Evolutionary conservation across 2,797 vertebrate species (phyloP).

Genomic region (Amblyraja radiata): DNA sequence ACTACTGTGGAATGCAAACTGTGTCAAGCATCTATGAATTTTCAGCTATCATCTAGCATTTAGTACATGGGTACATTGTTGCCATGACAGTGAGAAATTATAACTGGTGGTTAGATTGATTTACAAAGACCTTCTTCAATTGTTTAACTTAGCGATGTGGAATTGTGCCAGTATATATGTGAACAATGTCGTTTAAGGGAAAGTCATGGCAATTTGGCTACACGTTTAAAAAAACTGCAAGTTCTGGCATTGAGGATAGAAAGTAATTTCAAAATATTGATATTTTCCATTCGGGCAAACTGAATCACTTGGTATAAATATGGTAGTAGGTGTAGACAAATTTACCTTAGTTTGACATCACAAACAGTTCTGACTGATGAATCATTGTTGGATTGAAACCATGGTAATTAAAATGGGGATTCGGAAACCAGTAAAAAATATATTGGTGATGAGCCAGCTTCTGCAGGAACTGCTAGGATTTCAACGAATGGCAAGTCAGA

Average conservation of each 20-base stretch:
- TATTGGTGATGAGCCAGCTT: neutral
- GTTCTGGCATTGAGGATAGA: neutral
- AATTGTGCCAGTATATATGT: neutral
- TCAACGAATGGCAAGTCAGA: neutral
- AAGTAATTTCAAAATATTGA: neutral
- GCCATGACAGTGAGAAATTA: constrained; percentile 7
- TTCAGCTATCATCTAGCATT: neutral
- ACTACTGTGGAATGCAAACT: neutral
- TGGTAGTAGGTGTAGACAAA: neutral
- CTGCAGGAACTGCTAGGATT: neutral
- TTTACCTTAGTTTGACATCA: neutral
- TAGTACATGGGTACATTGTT: neutral
- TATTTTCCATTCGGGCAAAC: constrained; percentile 12
- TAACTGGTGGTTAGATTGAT: neutral
- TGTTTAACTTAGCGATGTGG: constrained; percentile 9
- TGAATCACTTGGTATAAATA: constrained; percentile 4
- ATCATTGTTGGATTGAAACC: constrained; percentile 11
- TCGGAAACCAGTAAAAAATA: neutral
- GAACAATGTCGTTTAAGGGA: neutral
- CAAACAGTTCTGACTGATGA: neutral
- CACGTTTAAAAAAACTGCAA: neutral
- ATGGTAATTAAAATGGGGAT: constrained; percentile 31
- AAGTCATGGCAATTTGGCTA: neutral
- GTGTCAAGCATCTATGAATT: constrained; percentile 19
- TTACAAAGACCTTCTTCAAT: neutral